Evolutionary conservation across 1,140 invertebrate species (phyloP).

Genomic region (Diabrotica virgifera): DNA sequence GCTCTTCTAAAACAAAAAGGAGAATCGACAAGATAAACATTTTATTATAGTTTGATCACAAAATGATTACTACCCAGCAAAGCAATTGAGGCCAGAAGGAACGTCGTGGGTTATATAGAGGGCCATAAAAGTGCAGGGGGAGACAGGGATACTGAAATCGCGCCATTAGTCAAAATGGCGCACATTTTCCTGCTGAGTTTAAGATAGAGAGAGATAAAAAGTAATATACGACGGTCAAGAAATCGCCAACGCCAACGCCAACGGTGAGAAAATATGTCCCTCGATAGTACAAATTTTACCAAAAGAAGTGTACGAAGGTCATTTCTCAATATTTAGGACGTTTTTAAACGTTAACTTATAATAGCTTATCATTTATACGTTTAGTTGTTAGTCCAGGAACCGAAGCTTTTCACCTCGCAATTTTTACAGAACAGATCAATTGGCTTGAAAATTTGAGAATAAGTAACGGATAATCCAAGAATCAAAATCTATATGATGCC

Average conservation of each 20-base stretch:
- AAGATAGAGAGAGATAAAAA: neutral
- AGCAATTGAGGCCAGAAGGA: neutral
- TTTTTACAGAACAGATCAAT: too few species aligned
- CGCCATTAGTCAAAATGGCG: neutral
- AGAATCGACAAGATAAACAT: neutral
- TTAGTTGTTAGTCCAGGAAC: too few species aligned
- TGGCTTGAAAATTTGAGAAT: too few species aligned
- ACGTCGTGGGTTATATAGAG: neutral
- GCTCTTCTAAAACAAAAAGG: too few species aligned
- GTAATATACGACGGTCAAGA: conserved; percentile 2
- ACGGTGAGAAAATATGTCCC: neutral
- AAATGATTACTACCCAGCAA: neutral
- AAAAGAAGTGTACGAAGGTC: too few species aligned
- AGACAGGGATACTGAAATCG: neutral
- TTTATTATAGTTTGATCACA: conserved; percentile 3
- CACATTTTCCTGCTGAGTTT: neutral
- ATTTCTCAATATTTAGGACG: too few species aligned
- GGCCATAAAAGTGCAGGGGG: neutral
- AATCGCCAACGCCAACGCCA: neutral
- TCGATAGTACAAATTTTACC: neutral
- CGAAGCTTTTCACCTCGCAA: too few species aligned
- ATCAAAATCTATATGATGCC: too few species aligned
- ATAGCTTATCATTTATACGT: too few species aligned
- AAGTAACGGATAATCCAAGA: too few species aligned
- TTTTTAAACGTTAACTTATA: too few species aligned